A percentile compares a stretch with the other conserved stretches of the same genome.
Evolutionary conservation across 2,888 invertebrate species (phyloP).

Genomic region (Heliconius charithonia): DNA sequence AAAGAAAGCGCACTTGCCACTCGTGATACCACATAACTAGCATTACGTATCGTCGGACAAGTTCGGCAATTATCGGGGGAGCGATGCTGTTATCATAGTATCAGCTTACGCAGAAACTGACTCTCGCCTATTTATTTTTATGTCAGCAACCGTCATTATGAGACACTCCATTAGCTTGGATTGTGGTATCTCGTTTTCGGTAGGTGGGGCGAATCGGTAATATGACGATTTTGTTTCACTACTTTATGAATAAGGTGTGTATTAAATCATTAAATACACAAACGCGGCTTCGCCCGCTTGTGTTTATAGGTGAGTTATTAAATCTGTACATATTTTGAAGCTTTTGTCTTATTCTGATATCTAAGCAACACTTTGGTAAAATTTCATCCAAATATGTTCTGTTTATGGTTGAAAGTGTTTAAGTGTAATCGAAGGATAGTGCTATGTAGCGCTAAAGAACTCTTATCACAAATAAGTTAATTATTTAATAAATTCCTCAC

Average conservation of each 20-base stretch:
- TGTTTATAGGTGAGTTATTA: too few relatives aligned
- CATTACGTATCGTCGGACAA: constrained; percentile 63
- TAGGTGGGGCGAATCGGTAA: constrained; percentile 77
- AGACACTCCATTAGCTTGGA: constrained; percentile 84
- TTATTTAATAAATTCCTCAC: too few relatives aligned
- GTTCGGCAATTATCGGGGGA: constrained; percentile 83
- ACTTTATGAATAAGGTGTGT: constrained; percentile 43
- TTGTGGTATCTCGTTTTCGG: constrained; percentile 82
- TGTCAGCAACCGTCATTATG: constrained; percentile 84
- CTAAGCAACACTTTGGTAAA: too few relatives aligned
- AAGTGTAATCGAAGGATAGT: too few relatives aligned
- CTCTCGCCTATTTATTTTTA: constrained; percentile 84
- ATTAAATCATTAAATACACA: constrained; percentile 21
- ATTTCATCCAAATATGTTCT: too few relatives aligned
- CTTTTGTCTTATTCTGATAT: too few relatives aligned
- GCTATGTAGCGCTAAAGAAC: background rate
- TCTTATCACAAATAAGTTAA: background rate
- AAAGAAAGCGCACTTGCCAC: constrained; percentile 59
- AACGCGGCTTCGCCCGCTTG: too few relatives aligned
- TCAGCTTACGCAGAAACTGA: constrained; percentile 84
- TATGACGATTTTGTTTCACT: constrained; percentile 55
- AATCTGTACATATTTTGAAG: too few relatives aligned
- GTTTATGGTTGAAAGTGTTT: too few relatives aligned
- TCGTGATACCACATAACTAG: constrained; percentile 71
- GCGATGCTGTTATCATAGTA: constrained; percentile 84